These are phyloP conservation scores for Cantharis rustica DNA, from an alignment of 2,888 invertebrate species.

Conservation along the genomic window DNA sequence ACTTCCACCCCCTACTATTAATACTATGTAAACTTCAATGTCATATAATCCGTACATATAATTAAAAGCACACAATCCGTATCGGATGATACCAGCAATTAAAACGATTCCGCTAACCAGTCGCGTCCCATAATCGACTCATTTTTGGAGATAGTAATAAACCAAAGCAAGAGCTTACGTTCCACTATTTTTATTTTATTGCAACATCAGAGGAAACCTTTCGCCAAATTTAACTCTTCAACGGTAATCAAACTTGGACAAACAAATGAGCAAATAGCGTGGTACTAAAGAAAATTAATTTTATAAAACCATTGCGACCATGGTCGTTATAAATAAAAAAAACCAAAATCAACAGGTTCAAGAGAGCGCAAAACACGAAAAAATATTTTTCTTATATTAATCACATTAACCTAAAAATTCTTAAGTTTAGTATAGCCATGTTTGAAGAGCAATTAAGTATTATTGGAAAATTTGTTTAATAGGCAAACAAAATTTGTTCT, in stretches of 20 bases:
- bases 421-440: not conserved
- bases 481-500: not conserved
- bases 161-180: no score
- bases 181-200: not conserved
- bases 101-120: not conserved
- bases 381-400: not conserved
- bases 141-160: not conserved
- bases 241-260: not conserved
- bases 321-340: not conserved
- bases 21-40: constrained; percentile 8
- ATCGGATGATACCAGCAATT: not conserved
- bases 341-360: not conserved
- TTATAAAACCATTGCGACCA: not conserved
- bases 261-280: not conserved
- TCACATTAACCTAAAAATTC: not conserved
- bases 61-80: not conserved
- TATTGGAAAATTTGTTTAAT: not conserved
- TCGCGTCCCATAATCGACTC: not conserved
- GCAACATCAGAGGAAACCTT: not conserved
- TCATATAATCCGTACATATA: constrained; percentile 3
- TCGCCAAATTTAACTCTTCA: not conserved
- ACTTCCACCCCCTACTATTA: constrained; percentile 10
- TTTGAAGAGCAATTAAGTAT: not conserved
- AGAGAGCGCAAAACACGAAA: not conserved
- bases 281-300: not conserved